These are phyloP conservation scores for Mermis nigrescens DNA, from an alignment of 2,888 invertebrate genomes.

Conservation along the genomic window DNA sequence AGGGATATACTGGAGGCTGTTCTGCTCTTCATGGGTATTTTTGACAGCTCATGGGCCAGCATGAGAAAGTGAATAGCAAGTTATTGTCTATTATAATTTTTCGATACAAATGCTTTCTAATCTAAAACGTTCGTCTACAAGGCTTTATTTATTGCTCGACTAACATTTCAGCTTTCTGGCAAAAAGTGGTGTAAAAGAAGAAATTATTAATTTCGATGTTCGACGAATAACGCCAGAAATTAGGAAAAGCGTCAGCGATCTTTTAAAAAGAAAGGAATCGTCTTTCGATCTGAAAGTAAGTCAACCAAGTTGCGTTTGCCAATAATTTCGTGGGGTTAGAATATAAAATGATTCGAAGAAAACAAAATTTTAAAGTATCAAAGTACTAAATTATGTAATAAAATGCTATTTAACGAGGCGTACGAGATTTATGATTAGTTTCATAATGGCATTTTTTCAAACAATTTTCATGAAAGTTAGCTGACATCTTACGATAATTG, in stretches of 20 bases:
- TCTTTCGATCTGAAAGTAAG: slow-evolving; percentile 62
- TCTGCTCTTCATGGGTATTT: slow-evolving; percentile 82
- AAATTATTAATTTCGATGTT: slow-evolving; percentile 82
- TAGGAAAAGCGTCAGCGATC: slow-evolving; percentile 56
- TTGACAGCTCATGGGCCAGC: slow-evolving; percentile 96
- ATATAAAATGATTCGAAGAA: slow-evolving; percentile 3
- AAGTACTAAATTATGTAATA: neutral
- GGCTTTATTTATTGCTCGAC: neutral
- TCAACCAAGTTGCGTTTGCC: slow-evolving; percentile 1
- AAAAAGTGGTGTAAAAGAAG: slow-evolving; percentile 85
- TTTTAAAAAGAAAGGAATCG: slow-evolving; percentile 55
- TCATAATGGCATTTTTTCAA: too few species aligned
- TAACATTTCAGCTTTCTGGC: slow-evolving; percentile 52
- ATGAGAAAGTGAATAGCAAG: slow-evolving; percentile 55
- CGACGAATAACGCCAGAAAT: slow-evolving; percentile 61
- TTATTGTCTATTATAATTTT: neutral
- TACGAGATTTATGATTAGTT: too few species aligned
- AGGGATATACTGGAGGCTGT: slow-evolving; percentile 92
- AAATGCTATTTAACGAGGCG: too few species aligned
- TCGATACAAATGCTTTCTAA: neutral
- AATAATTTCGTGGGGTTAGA: neutral
- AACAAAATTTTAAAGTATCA: too few species aligned
- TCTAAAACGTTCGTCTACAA: neutral
- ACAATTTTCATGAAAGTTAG: too few species aligned
- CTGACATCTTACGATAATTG: too few species aligned